These are phyloP conservation scores for Drosophila cardini DNA, from an alignment of 1,140 invertebrate genomes.

Conservation along the genomic window DNA sequence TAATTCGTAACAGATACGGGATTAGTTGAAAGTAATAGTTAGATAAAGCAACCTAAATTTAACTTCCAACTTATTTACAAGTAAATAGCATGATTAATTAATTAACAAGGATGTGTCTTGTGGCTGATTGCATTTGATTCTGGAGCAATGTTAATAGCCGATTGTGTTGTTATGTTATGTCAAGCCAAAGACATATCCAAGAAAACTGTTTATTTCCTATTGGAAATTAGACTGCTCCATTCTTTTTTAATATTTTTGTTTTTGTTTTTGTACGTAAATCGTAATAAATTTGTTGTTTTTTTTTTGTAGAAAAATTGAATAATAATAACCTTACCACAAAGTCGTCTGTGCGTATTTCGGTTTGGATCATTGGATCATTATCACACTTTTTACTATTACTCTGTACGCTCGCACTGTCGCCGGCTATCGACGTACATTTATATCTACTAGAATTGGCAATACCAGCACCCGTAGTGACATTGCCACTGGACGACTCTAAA, in stretches of 20 bases:
- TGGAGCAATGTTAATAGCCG: constrained; percentile 1
- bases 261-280: constrained; percentile 60
- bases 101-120: constrained; percentile 25
- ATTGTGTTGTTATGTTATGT: constrained; percentile 5
- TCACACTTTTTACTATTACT: constrained; percentile 85
- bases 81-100: background rate
- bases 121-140: constrained; percentile 1
- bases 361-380: constrained; percentile 83
- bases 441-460: constrained; percentile 46
- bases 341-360: constrained; percentile 85
- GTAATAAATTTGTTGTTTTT: constrained; percentile 46
- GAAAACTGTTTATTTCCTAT: constrained; percentile 1
- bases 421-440: constrained; percentile 37
- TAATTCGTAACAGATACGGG: background rate
- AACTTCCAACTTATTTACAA: constrained; percentile 13
- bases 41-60: background rate
- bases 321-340: constrained; percentile 85
- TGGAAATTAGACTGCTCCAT: constrained; percentile 6
- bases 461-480: constrained; percentile 41
- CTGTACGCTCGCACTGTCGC: constrained; percentile 58
- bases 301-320: constrained; percentile 80
- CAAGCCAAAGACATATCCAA: constrained; percentile 39
- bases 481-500: constrained; percentile 67
- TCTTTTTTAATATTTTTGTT: constrained; percentile 39
- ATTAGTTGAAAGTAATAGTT: constrained; percentile 1